Percentiles rank a stretch among this genome's conserved stretches.
Evolutionary conservation across 2,888 invertebrate species (phyloP).

Genomic region (Lasioglossum malachurum): DNA sequence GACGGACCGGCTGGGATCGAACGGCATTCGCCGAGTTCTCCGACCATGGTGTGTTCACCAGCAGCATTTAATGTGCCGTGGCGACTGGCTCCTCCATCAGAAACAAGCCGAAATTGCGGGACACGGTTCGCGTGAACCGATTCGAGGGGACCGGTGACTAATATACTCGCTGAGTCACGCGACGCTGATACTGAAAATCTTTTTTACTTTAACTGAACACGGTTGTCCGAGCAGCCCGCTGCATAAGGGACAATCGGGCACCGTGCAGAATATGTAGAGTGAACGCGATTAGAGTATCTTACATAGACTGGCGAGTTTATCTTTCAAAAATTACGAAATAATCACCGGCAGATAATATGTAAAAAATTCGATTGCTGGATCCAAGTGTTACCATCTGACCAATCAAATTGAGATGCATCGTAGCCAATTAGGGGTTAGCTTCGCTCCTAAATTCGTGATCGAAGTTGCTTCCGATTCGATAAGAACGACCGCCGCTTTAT

Average conservation of each 20-base stretch:
- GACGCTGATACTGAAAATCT: not conserved
- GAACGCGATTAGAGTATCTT: no score
- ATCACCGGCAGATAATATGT: no score
- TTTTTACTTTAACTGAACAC: not conserved
- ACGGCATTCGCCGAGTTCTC: slow-evolving; percentile 8
- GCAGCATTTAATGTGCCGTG: slow-evolving; percentile 31
- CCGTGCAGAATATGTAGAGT: no score
- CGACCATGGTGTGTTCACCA: not conserved
- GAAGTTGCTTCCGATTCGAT: not conserved
- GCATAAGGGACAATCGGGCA: no score
- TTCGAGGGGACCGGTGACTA: not conserved
- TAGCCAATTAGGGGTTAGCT: not conserved
- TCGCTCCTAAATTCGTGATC: not conserved
- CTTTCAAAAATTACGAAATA: no score
- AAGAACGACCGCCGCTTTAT: not conserved
- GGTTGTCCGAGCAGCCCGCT: not conserved
- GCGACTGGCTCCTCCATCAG: not conserved
- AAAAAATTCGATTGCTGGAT: not conserved
- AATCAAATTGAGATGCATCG: not conserved
- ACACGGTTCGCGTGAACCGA: not conserved
- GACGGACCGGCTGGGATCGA: slow-evolving; percentile 50
- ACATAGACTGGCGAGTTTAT: no score
- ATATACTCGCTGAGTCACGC: not conserved
- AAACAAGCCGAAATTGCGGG: not conserved
- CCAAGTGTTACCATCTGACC: not conserved